Percentiles rank a stretch among this genome's conserved stretches.
These are phyloP conservation scores for Brachionus sp. DNA, from an alignment of 1,140 invertebrate genomes.

Conservation along the genomic window DNA sequence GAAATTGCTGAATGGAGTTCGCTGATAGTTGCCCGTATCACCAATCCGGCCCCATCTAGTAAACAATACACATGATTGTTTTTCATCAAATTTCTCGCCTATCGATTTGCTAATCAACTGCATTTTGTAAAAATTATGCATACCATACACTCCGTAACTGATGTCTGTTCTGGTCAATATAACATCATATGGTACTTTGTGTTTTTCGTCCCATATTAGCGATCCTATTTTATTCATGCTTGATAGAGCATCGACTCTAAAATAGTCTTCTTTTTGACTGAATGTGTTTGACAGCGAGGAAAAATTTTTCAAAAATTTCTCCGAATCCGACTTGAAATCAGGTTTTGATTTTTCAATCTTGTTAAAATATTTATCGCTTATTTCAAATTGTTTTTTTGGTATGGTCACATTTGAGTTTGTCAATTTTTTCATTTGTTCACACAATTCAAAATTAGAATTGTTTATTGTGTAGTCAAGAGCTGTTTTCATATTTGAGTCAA, in stretches of 20 bases:
- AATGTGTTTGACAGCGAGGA: neutral
- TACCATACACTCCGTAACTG: constrained; percentile 56
- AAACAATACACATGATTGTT: constrained; percentile 62
- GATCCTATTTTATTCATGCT: constrained; percentile 18
- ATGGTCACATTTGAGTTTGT: constrained; percentile 48
- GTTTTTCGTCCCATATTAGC: constrained; percentile 47
- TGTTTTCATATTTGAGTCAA: constrained; percentile 54
- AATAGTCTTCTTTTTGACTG: neutral
- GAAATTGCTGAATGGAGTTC: constrained; percentile 60
- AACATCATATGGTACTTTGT: constrained; percentile 57
- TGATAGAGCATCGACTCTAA: constrained; percentile 1
- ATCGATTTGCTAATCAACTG: constrained; percentile 58
- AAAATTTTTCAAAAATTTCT: constrained; percentile 16
- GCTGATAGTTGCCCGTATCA: constrained; percentile 60
- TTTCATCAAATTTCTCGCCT: constrained; percentile 50
- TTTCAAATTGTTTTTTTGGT: constrained; percentile 46
- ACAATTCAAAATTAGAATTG: constrained; percentile 50
- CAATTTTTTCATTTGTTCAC: constrained; percentile 49
- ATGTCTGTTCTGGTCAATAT: constrained; percentile 62
- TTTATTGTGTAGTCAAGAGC: constrained; percentile 54
- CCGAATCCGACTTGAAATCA: neutral
- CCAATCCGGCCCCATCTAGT: constrained; percentile 64
- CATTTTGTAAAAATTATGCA: constrained; percentile 65
- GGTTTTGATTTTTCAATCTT: neutral
- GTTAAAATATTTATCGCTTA: neutral